Evolutionary conservation across 1,140 invertebrate species (phyloP), one percentile per base, ranked within the genome.

Genomic region (Campoletis sonorensis): DNA sequence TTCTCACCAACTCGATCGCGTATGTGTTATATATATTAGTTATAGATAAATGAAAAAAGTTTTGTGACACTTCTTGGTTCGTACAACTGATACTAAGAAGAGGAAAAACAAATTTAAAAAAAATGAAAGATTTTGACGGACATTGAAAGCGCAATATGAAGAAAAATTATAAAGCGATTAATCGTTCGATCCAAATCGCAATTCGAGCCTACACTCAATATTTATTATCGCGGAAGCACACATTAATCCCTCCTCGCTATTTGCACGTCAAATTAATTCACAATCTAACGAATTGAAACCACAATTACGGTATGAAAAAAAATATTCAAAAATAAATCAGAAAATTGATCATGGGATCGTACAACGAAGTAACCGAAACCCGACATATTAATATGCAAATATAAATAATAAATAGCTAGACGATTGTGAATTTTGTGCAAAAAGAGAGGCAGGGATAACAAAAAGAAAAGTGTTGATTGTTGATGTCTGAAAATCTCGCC

Each of bases 401-500:
- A 67, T n/a, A 54, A 21, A 45, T n/a, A 61, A 64, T 23, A 33
- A 81, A n/a, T 15, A 40, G 45, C 23, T 70, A 51, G 33, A n/a
- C 67, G 67, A 70, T 16, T 71, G 10, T 21, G 15, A 21, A 73
- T 13, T 21, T 78, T 37, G 40, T 70, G 83, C 80, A 45, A 81
- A 80, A 51, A 77, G 80, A 73, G 37, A 82, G 67, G n/a, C 21
- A 70, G 27, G 73, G 80, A 71, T n/a, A 37, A 71, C 8, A 58
- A 80, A 45, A 45, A 11, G 45, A 16, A 79, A 80, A 75, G 79
- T 84, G 85, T 86, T 86, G 81, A 86, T 86, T 85, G 84, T 86
- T 86, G 83, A 83, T 80, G 84, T 85, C 70, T 85, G 71, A 76
- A 72, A 80, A 4, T 82, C 80, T 78, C 77, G 81, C 80, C 76